phyloP scores from a whole-genome alignment of 2,113 vertebrate species.

The Xiphophorus hellerii region DNA sequence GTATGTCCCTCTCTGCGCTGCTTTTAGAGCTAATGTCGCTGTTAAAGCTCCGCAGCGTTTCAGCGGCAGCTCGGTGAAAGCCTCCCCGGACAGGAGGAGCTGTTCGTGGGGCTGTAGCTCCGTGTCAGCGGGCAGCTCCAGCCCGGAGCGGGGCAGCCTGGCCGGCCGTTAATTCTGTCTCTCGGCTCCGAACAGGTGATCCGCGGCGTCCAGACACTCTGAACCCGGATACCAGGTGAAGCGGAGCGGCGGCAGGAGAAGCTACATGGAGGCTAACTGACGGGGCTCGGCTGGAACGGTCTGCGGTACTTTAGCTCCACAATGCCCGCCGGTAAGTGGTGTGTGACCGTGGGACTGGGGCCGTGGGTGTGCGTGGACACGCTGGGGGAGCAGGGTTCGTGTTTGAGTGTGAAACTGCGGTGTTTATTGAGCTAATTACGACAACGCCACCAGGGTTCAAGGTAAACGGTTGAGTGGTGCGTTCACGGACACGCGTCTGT shows the following conservation, averaged over 20 bases:
- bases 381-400: not conserved
- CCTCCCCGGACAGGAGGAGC: not conserved
- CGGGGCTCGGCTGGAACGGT: conserved; percentile 3
- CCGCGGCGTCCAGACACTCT: conserved; percentile 21
- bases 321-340: conserved; percentile 75
- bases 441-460: not conserved
- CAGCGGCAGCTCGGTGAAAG: conserved; percentile 1
- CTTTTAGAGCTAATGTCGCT: not conserved
- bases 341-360: accelerated
- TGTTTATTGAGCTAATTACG: conserved; percentile 13
- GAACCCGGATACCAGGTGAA: conserved; percentile 31
- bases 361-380: conserved; percentile 14
- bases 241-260: conserved; percentile 5
- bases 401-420: conserved; percentile 18
- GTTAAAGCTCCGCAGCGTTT: not conserved
- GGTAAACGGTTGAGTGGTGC: conserved; percentile 34
- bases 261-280: conserved; percentile 69
- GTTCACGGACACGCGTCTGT: conserved; percentile 18
- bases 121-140: not conserved
- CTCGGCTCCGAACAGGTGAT: conserved; percentile 2
- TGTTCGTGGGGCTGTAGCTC: not conserved
- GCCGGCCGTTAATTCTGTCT: not conserved
- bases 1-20: conserved; percentile 38
- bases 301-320: conserved; percentile 52
- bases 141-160: not conserved